These are phyloP conservation scores for Holocentrus rufus DNA, from an alignment of 2,797 vertebrate species.

Conservation along the genomic window DNA sequence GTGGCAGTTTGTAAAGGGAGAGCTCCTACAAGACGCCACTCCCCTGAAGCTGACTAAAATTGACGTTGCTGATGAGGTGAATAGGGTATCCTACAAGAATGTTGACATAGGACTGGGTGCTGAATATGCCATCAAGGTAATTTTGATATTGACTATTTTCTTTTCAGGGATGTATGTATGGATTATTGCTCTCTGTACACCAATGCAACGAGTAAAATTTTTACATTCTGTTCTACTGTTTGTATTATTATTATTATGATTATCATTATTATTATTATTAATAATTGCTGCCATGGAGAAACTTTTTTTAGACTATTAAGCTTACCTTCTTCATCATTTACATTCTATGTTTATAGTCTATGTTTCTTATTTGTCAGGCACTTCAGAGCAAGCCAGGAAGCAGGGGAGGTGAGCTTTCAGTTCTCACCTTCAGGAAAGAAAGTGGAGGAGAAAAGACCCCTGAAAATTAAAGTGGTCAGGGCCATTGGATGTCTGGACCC, in stretches of 20 bases:
- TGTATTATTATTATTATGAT: too few species aligned
- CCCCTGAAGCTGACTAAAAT: neutral
- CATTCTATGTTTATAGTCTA: conserved; percentile 6
- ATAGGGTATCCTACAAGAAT: neutral
- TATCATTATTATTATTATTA: too few species aligned
- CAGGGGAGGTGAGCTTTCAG: conserved; percentile 23
- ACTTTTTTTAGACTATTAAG: neutral
- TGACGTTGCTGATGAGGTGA: neutral
- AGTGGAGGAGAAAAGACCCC: conserved; percentile 20
- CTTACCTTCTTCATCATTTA: neutral
- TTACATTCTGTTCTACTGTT: too few species aligned
- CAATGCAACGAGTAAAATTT: too few species aligned
- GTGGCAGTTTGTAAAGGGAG: neutral
- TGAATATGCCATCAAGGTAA: neutral
- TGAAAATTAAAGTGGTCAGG: conserved; percentile 27
- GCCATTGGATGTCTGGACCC: conserved; percentile 31
- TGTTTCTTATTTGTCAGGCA: neutral
- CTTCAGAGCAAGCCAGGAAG: conserved; percentile 2
- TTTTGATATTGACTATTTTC: too few species aligned
- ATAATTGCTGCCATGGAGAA: too few species aligned
- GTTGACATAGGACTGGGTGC: neutral
- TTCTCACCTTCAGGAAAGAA: conserved; percentile 17
- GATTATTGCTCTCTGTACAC: too few species aligned
- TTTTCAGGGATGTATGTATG: too few species aligned
- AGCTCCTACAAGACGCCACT: neutral